phyloP scores from a whole-genome alignment of 1,140 invertebrate genomes.

The Drosophila kohkoa region DNA sequence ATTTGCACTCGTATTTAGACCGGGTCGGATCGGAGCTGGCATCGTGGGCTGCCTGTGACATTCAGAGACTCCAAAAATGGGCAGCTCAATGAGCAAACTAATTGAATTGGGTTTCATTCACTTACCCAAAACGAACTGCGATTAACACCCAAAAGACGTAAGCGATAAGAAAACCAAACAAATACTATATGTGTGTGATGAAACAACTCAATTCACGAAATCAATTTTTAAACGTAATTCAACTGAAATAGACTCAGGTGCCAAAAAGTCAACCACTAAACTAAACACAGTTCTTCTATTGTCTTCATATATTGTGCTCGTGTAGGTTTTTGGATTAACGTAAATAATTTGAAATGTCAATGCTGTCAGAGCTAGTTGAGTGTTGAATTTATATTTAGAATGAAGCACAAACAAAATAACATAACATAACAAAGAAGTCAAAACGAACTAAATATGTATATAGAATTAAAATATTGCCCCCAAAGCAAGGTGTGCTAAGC shows the following conservation, averaged over 20 bases:
- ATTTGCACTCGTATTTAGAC: slow-evolving; percentile 9
- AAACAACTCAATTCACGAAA: slow-evolving; percentile 1
- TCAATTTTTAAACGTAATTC: slow-evolving; percentile 4
- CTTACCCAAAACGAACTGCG: slow-evolving; percentile 46
- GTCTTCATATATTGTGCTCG: slow-evolving; percentile 14
- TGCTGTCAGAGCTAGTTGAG: slow-evolving; percentile 21
- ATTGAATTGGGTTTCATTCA: slow-evolving; percentile 58
- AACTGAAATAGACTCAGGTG: background rate
- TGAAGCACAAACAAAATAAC: background rate
- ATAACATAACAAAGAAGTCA: no score
- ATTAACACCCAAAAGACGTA: slow-evolving; percentile 5
- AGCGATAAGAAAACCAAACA: background rate
- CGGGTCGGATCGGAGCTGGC: slow-evolving; percentile 8
- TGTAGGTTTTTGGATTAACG: background rate
- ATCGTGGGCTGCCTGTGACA: slow-evolving; percentile 44
- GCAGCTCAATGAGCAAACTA: slow-evolving; percentile 65
- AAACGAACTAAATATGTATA: background rate
- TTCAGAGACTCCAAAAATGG: slow-evolving; percentile 66
- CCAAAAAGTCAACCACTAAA: slow-evolving; percentile 5
- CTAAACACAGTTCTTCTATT: slow-evolving; percentile 9
- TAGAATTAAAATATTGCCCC: background rate
- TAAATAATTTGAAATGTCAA: slow-evolving; percentile 12
- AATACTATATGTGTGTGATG: background rate
- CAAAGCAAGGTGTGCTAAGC: background rate
- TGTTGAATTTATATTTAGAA: slow-evolving; percentile 12